Conservation (phyloP, 2,797 vertebrate genomes). For the Limosa lapponica region DNA sequence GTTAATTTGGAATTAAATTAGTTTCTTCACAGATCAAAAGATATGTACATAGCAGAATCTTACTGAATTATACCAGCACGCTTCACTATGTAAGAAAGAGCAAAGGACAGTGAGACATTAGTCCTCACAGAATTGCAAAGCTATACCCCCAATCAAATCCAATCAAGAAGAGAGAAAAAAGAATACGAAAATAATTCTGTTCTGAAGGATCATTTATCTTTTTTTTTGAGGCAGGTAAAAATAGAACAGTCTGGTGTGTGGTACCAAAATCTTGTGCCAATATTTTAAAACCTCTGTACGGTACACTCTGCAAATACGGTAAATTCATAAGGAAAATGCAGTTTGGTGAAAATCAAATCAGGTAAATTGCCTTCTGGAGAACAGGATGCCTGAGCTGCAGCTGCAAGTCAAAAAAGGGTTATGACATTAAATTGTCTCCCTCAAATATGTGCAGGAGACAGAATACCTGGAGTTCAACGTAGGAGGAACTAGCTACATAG, state of each 20-base stretch:
- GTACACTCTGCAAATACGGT: neutral
- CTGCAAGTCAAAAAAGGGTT: neutral
- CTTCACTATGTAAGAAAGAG: slow-evolving; percentile 3
- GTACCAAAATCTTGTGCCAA: neutral
- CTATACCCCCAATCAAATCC: neutral
- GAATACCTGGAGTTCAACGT: neutral
- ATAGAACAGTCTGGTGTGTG: neutral
- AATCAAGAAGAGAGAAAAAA: slow-evolving; percentile 23
- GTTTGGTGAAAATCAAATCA: neutral
- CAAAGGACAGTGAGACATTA: slow-evolving; percentile 40
- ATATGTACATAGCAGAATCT: slow-evolving; percentile 36
- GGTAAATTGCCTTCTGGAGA: neutral
- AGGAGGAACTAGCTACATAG: neutral
- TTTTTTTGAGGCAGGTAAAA: neutral
- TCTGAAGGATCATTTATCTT: neutral
- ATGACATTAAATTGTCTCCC: neutral
- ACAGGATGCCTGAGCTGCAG: neutral
- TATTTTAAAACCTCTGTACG: neutral
- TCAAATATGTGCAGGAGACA: neutral
- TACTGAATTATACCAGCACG: slow-evolving; percentile 28
- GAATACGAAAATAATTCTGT: slow-evolving; percentile 1
- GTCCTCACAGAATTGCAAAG: neutral
- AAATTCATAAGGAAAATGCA: neutral
- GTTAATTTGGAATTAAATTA: slow-evolving; percentile 69
- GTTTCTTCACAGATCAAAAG: slow-evolving; percentile 58